A percentile compares a stretch with the other conserved stretches of the same genome.
Evolutionary conservation across 2,888 invertebrate genomes (phyloP).

Genomic region (Tortrix viridana): DNA sequence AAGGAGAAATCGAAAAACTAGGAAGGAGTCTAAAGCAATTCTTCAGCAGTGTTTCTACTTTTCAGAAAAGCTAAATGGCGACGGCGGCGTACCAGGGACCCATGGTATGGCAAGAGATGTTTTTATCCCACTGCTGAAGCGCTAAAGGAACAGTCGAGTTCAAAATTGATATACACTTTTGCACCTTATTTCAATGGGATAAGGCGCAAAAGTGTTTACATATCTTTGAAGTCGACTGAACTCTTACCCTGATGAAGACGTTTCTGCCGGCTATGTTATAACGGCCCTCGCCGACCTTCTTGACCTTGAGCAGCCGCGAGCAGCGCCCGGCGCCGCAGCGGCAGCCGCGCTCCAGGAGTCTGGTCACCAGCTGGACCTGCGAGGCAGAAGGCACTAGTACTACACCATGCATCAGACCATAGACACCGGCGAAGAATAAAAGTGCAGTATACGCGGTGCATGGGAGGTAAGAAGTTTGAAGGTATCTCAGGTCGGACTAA

Average conservation of each 20-base stretch:
- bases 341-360: conserved; percentile 89
- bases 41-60: too few species aligned
- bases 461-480: too few species aligned
- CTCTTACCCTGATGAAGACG: conserved; percentile 93
- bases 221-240: neutral
- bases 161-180: too few species aligned
- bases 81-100: too few species aligned
- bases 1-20: neutral
- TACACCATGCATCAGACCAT: neutral
- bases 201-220: too few species aligned
- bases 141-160: too few species aligned
- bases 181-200: too few species aligned
- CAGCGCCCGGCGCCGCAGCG: conserved; percentile 89
- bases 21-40: neutral
- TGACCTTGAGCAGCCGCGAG: conserved; percentile 89
- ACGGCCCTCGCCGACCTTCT: conserved; percentile 93
- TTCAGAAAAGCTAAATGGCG: too few species aligned
- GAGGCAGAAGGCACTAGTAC: neutral
- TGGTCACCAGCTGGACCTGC: conserved; percentile 88
- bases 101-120: too few species aligned
- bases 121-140: too few species aligned
- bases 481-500: too few species aligned
- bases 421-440: neutral
- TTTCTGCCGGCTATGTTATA: conserved; percentile 94
- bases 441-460: too few species aligned